Evolutionary conservation across 2,113 vertebrate species (phyloP), one percentile per base, ranked within the genome.

Genomic region (Oryzias woworae): DNA sequence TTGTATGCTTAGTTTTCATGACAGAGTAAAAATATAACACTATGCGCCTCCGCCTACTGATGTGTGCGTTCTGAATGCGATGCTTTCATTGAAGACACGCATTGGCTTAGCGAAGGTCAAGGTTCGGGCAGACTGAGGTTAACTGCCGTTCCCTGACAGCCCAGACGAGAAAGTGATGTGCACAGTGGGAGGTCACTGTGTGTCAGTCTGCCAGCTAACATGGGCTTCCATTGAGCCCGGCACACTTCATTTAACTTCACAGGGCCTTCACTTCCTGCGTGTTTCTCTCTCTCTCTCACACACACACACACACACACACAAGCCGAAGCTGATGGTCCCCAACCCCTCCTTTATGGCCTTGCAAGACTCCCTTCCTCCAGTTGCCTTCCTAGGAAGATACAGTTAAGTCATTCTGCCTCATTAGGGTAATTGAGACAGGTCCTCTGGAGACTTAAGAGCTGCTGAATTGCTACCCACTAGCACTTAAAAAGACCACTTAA

Each of bases 361-460:
- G 75, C 45, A 71, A 60, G 67, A 48, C 59, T 76, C 66, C 70
- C 46, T 76, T 65, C 55, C 75, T 75, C 71, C 72, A 20, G 18
- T 66, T 62, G 54, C 56, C 42, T 75, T 78, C 72, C 66, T 58
- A 49, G 57, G 68, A 77, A 86, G 81, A 63, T 57, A 58, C 47
- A 18, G 47, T 48, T 48, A 53, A 81, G 74, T 85, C 85, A 66
- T 75, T 83, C 77, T 69, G 82, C 78, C 85, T 88, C 85, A 88
- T 90, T 87, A 90, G 83, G 79, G 78, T 90, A 90, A 92, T 87
- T 85, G 84, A 90, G 88, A 88, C 73, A 75, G 80, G 82, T 74
- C 81, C 83, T 87, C 80, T 64, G 15, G 73, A 88, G 87, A 88
- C 81, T 81, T 77, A 85, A 84, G 85, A 84, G 78, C 80, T 73